Conservation (phyloP, 2,113 vertebrate genomes). For the Nesoenas mayeri region DNA sequence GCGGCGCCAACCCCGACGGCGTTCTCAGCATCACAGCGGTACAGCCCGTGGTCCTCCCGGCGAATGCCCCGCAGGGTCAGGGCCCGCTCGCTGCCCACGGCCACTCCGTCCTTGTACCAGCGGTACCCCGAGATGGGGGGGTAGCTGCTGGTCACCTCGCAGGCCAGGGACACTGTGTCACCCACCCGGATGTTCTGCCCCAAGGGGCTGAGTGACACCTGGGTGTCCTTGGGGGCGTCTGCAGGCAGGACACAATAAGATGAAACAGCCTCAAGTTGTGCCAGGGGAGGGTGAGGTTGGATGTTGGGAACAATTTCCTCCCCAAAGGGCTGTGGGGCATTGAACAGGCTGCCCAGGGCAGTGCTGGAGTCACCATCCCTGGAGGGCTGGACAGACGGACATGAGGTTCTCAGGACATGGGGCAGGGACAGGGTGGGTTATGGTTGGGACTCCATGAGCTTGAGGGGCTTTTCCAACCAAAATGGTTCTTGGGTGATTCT, state of each 20-base stretch:
- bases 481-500: no score
- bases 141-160: constrained; percentile 68
- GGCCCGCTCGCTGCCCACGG: fast-evolving
- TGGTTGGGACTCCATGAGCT: no score
- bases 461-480: no score
- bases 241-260: background rate
- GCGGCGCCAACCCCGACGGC: background rate
- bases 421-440: no score
- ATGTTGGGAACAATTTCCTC: no score
- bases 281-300: no score
- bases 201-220: background rate
- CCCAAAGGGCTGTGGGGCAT: no score
- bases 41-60: constrained; percentile 58
- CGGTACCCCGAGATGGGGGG: background rate
- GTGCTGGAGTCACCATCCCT: no score
- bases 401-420: no score
- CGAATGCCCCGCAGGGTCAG: background rate
- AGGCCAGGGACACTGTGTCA: constrained; percentile 51
- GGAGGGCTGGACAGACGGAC: no score
- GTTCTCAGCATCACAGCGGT: constrained; percentile 66
- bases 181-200: constrained; percentile 62
- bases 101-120: constrained; percentile 69
- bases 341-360: no score
- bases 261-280: no score
- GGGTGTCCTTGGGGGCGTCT: constrained; percentile 69